These are phyloP conservation scores for Molossus molossus DNA, from an alignment of 2,797 vertebrate species.

Conservation along the genomic window DNA sequence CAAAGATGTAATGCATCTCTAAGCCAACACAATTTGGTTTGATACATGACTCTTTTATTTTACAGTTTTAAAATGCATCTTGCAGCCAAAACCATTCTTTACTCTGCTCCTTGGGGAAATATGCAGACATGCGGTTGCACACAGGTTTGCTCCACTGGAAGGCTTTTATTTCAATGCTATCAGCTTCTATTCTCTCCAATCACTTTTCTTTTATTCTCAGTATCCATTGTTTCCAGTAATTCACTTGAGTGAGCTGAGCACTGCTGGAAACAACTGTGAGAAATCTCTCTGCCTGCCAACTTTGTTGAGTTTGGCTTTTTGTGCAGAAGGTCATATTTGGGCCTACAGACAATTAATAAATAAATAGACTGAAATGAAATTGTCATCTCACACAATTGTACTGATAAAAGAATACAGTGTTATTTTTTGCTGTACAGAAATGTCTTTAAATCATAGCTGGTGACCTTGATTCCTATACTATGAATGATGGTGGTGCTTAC, in stretches of 20 bases:
- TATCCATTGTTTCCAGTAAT: slow-evolving; percentile 89
- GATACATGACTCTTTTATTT: slow-evolving; percentile 89
- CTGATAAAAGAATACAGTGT: slow-evolving; percentile 81
- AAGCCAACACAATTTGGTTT: slow-evolving; percentile 87
- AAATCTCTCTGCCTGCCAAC: slow-evolving; percentile 82
- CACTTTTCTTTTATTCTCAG: slow-evolving; percentile 90
- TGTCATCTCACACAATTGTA: slow-evolving; percentile 86
- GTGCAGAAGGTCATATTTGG: slow-evolving; percentile 82
- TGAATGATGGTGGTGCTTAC: background rate
- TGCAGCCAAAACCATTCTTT: slow-evolving; percentile 88
- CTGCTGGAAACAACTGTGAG: slow-evolving; percentile 82
- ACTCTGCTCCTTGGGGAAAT: slow-evolving; percentile 89
- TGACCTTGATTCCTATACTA: slow-evolving; percentile 64
- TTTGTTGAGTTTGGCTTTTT: slow-evolving; percentile 85
- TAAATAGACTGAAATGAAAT: slow-evolving; percentile 87
- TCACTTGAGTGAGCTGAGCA: slow-evolving; percentile 86
- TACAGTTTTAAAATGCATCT: slow-evolving; percentile 88
- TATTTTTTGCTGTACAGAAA: slow-evolving; percentile 79
- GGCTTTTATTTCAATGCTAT: slow-evolving; percentile 89
- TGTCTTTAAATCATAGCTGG: slow-evolving; percentile 63
- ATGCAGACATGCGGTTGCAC: slow-evolving; percentile 88
- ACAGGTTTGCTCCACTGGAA: slow-evolving; percentile 85
- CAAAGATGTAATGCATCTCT: slow-evolving; percentile 86
- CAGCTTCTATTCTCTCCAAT: slow-evolving; percentile 88
- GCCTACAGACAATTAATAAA: slow-evolving; percentile 87